Base-by-base conservation (phyloP, 2,888 invertebrate genomes). In the Acanthosepion lycidas region DNA sequence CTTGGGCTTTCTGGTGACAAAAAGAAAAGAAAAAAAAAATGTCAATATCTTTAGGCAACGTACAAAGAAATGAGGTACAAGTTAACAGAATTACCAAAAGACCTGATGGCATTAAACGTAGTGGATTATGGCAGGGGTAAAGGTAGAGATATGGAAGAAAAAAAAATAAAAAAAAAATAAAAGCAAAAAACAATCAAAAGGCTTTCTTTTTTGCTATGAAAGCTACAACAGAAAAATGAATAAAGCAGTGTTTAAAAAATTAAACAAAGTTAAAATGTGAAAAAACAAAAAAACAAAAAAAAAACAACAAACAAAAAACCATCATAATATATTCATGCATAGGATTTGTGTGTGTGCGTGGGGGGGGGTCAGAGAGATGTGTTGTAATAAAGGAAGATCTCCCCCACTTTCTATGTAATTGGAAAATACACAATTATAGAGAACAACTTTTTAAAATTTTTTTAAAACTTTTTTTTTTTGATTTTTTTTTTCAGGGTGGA, bases 21-120 rank as follows among this genome's bases (percentile, higher is more conserved):
- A 78, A 12, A 18, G 12, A n/a, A 3, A 33, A 9, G 3, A 23
- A 64, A 64, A 64, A 26, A 64, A 64, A 64, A 64, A 23, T 51
- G 78, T 78, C 78, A 33, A 78, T 78, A 78, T 78, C 78, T 78
- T n/a, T 15, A n/a, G 33, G 78, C 78, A n/a, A 78, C 15, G 2
- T 78, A 78, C n/a, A n/a, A n/a, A n/a, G 78, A 78, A 78, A n/a
- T 23, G n/a, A 42, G 23, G 78, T 78, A 78, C 12, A 78, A n/a
- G n/a, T n/a, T 78, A 78, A 78, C 78, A 78, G n/a, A 78, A 78
- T 78, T 78, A 78, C n/a, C 78, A 78, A 78, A 78, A n/a, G n/a
- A 33, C 33, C 78, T 78, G 78, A 78, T 78, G 78, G 78, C 78
- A 78, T 78, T 78, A 78, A 78, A 78, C n/a, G n/a, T 33, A 78